Evolutionary conservation across 2,888 invertebrate species (phyloP).

Genomic region (Dilophus febrilis): DNA sequence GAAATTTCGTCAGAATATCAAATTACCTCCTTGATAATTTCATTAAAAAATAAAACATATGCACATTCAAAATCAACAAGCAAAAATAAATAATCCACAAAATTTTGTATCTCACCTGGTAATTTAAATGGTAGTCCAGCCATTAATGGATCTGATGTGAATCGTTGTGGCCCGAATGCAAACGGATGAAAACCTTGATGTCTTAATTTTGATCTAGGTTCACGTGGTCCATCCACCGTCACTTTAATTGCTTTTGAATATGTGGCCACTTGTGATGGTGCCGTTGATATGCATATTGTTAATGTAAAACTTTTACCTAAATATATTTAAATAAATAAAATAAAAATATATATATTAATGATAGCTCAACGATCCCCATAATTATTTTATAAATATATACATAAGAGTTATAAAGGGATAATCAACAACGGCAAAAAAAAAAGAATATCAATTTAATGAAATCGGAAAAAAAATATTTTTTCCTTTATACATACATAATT

Average conservation of each 20-base stretch:
- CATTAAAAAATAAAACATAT: neutral
- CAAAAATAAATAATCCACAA: too few species aligned
- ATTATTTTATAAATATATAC: too few species aligned
- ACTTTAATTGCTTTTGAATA: slow-evolving; percentile 98
- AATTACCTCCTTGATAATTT: neutral
- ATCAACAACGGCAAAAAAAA: too few species aligned
- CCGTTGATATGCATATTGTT: slow-evolving; percentile 86
- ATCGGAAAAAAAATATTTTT: too few species aligned
- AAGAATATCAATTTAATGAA: too few species aligned
- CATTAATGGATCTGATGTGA: slow-evolving; percentile 64
- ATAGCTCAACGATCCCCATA: too few species aligned
- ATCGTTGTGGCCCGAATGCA: slow-evolving; percentile 69
- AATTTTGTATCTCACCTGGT: slow-evolving; percentile 53
- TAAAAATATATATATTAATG: too few species aligned
- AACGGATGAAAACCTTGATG: slow-evolving; percentile 81
- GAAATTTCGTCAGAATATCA: neutral
- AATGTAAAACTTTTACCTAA: slow-evolving; percentile 94
- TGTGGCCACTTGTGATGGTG: slow-evolving; percentile 91
- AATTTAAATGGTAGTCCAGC: slow-evolving; percentile 68
- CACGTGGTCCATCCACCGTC: slow-evolving; percentile 96
- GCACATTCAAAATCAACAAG: too few species aligned
- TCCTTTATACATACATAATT: too few species aligned
- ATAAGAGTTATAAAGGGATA: too few species aligned
- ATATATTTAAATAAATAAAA: neutral
- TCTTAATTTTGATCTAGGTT: slow-evolving; percentile 85